A percentile compares a stretch with the other conserved stretches of the same genome.
Evolutionary conservation across 1,140 invertebrate species (phyloP).

Genomic region (Drosophila gunungcola): DNA sequence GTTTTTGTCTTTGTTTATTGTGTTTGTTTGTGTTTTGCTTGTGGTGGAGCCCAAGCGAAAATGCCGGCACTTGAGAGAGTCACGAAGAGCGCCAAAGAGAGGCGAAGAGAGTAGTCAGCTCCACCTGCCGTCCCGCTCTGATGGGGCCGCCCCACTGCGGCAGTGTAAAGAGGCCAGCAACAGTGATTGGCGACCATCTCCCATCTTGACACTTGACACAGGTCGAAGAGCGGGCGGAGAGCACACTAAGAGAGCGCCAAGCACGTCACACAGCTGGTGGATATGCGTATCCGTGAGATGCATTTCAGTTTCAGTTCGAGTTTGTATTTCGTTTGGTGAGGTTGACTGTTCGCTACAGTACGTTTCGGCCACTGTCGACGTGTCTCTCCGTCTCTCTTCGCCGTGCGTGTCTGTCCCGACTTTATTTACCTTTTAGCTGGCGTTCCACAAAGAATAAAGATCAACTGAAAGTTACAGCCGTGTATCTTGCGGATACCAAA

Average conservation of each 20-base stretch:
- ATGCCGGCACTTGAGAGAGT: slow-evolving; percentile 64
- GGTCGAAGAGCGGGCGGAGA: slow-evolving; percentile 15
- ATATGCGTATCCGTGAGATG: slow-evolving; percentile 42
- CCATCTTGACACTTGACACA: slow-evolving; percentile 54
- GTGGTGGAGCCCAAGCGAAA: slow-evolving; percentile 35
- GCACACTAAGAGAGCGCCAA: slow-evolving; percentile 13
- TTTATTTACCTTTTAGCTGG: slow-evolving; percentile 38
- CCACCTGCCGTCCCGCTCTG: slow-evolving; percentile 54
- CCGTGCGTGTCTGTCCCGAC: slow-evolving; percentile 49
- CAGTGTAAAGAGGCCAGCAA: slow-evolving; percentile 43
- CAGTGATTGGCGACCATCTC: slow-evolving; percentile 27
- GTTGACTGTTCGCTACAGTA: slow-evolving; percentile 50
- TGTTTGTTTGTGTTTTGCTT: slow-evolving; percentile 32
- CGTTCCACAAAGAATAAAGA: slow-evolving; percentile 12
- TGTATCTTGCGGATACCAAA: slow-evolving; percentile 19
- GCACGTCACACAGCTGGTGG: slow-evolving; percentile 72
- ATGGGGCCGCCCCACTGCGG: slow-evolving; percentile 10
- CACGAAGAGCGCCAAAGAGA: slow-evolving; percentile 44
- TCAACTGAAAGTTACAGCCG: slow-evolving; percentile 45
- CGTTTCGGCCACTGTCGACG: slow-evolving; percentile 63
- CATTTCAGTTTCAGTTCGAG: slow-evolving; percentile 83
- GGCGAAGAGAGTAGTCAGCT: slow-evolving; percentile 61
- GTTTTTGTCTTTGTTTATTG: slow-evolving; percentile 19
- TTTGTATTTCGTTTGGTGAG: slow-evolving; percentile 84
- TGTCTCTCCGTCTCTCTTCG: slow-evolving; percentile 49